These are phyloP conservation scores for Hydriomena furcata DNA, from an alignment of 2,888 invertebrate species.

Conservation along the genomic window DNA sequence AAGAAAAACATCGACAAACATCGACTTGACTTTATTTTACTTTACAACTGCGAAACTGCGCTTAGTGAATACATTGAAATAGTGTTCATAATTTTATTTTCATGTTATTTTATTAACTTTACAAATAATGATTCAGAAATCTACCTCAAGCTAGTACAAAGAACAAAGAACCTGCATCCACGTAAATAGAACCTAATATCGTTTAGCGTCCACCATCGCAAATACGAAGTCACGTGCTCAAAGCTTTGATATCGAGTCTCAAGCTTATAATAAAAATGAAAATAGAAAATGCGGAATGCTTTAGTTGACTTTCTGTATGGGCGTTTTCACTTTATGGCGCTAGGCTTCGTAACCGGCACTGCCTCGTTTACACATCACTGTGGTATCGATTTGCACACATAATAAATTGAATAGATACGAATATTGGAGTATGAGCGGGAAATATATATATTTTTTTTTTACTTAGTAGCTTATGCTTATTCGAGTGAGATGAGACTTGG, in stretches of 20 bases:
- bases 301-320: constrained; percentile 43
- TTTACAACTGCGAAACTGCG: too few species aligned
- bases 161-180: background rate
- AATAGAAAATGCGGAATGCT: constrained; percentile 49
- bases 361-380: constrained; percentile 48
- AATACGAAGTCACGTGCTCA: constrained; percentile 13
- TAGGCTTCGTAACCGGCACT: constrained; percentile 44
- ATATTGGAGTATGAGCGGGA: constrained; percentile 32
- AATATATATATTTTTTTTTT: constrained; percentile 27
- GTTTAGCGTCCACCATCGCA: constrained; percentile 7
- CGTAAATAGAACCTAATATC: constrained; percentile 6
- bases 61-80: too few species aligned
- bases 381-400: constrained; percentile 38
- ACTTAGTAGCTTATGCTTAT: background rate
- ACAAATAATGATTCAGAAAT: too few species aligned
- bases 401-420: constrained; percentile 40
- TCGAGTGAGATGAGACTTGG: background rate
- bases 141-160: too few species aligned
- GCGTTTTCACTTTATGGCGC: constrained; percentile 50
- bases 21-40: too few species aligned
- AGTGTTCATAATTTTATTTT: too few species aligned
- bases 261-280: constrained; percentile 43
- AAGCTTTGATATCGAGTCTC: constrained; percentile 27
- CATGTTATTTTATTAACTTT: too few species aligned
- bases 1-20: too few species aligned